Conservation (phyloP, 1,140 invertebrate species). For the Leucophenga varia region DNA sequence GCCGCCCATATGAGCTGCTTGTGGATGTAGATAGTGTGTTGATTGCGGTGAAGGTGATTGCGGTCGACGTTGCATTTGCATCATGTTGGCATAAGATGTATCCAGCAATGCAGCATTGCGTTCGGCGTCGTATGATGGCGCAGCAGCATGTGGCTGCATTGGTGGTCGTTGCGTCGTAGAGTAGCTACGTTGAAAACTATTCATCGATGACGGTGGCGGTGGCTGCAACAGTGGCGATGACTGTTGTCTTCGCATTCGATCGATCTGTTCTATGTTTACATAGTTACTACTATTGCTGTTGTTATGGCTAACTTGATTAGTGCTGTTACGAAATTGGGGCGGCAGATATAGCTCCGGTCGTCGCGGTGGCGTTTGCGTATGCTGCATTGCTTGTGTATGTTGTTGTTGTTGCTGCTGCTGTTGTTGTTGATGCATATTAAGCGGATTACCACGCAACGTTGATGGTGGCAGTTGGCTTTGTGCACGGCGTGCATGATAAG, state of each 20-base stretch:
- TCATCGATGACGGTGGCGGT: slow-evolving; percentile 16
- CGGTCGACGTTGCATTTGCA: slow-evolving; percentile 29
- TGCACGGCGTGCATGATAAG: slow-evolving; percentile 45
- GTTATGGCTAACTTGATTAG: slow-evolving; percentile 26
- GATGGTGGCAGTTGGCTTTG: slow-evolving; percentile 43
- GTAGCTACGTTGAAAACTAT: slow-evolving; percentile 44
- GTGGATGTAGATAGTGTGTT: slow-evolving; percentile 23
- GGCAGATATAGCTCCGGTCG: slow-evolving; percentile 13
- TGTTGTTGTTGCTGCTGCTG: slow-evolving; percentile 10
- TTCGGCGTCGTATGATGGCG: slow-evolving; percentile 29
- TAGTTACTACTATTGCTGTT: slow-evolving; percentile 58
- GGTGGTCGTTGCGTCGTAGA: slow-evolving; percentile 46
- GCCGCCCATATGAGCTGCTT: slow-evolving; percentile 25
- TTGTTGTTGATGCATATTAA: background rate
- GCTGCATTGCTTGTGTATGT: no score
- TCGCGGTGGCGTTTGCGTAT: slow-evolving; percentile 18
- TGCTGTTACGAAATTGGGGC: slow-evolving; percentile 34
- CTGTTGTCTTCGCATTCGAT: slow-evolving; percentile 55
- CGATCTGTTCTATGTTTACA: slow-evolving; percentile 61
- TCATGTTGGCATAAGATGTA: slow-evolving; percentile 41
- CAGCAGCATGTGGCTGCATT: slow-evolving; percentile 34
- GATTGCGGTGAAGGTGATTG: slow-evolving; percentile 37
- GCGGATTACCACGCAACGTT: slow-evolving; percentile 7
- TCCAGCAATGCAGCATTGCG: slow-evolving; percentile 24
- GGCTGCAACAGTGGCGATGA: slow-evolving; percentile 40